Base-by-base conservation (phyloP, 2,888 invertebrate species). In the Ceriagrion tenellum region DNA sequence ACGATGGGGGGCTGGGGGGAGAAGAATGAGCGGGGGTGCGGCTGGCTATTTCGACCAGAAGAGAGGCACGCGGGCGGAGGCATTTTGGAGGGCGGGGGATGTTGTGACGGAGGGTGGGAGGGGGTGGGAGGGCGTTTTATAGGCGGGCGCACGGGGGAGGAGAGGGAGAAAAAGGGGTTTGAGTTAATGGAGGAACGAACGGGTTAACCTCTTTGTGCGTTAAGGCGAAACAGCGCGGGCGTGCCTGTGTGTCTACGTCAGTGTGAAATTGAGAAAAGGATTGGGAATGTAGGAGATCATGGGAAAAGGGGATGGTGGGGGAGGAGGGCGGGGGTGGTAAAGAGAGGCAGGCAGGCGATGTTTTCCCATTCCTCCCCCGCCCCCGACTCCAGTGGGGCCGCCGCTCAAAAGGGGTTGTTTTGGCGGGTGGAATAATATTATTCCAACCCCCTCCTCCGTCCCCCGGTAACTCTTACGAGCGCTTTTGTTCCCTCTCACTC, bases 251-350 rank as follows among this genome's bases (percentile, higher is more conserved):
- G 69, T 26, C 69, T 69, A n/a, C 69, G 69, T n/a, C 69, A 23
- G 26, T 69, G 69, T 69, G 69, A 69, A 69, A 69, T 69, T 69
- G 69, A 69, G 69, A 69, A 69, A 69, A 69, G 69, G 69, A 69
- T 69, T 69, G 69, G 69, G 69, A 69, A 69, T 69, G 69, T 69
- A 26, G 23, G 26, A 26, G 69, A 4, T 47, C 47, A 8, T n/a
- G n/a, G n/a, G n/a, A n/a, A n/a, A n/a, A n/a, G 47, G 47, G 47
- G 47, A 8, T 47, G 2, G 47, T 4, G 47, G 47, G 47, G 47
- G 47, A 47, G 47, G 47, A 4, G 47, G 47, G 47, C 2, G 2
- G 47, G 47, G 47, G 47, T 2, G 47, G 47, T 2, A 8, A 47
- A 8, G 47, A 47, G 47, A 8, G 47, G 47, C 8, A 4, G 47